Conservation (phyloP, 2,797 vertebrate genomes). For the Cirrhinus mrigala region DNA sequence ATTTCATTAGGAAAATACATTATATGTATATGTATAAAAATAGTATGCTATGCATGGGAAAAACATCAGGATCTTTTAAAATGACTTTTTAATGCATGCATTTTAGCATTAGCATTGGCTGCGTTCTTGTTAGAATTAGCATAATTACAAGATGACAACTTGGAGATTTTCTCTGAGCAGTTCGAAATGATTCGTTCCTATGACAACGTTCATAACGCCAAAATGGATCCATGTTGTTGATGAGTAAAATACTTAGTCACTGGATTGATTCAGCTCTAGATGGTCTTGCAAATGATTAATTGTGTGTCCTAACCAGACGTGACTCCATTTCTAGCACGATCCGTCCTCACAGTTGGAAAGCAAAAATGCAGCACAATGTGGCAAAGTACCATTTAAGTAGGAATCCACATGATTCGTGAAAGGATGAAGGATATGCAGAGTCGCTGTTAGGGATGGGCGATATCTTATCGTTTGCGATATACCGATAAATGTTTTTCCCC, state of each 20-base stretch:
- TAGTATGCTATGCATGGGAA: neutral
- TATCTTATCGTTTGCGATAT: too few species aligned
- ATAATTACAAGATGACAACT: slow-evolving; percentile 31
- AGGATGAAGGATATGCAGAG: too few species aligned
- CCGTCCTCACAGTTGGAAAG: neutral
- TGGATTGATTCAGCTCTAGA: slow-evolving; percentile 23
- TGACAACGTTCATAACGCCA: neutral
- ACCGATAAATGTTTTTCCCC: too few species aligned
- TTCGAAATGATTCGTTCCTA: slow-evolving; percentile 4
- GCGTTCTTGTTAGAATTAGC: neutral
- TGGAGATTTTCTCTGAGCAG: neutral
- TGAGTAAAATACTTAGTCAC: slow-evolving; percentile 28
- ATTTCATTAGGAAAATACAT: neutral
- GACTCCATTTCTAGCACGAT: neutral
- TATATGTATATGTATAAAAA: neutral
- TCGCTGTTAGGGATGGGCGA: too few species aligned
- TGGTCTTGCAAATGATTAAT: neutral
- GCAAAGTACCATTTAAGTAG: neutral
- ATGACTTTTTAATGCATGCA: neutral
- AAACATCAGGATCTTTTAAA: neutral
- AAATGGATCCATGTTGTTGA: slow-evolving; percentile 22
- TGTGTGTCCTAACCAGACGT: neutral
- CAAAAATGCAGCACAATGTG: neutral
- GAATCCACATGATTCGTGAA: neutral
- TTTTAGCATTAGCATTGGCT: slow-evolving; percentile 13